phyloP scores from a whole-genome alignment of 2,113 vertebrate species.

The Okapia johnstoni region DNA sequence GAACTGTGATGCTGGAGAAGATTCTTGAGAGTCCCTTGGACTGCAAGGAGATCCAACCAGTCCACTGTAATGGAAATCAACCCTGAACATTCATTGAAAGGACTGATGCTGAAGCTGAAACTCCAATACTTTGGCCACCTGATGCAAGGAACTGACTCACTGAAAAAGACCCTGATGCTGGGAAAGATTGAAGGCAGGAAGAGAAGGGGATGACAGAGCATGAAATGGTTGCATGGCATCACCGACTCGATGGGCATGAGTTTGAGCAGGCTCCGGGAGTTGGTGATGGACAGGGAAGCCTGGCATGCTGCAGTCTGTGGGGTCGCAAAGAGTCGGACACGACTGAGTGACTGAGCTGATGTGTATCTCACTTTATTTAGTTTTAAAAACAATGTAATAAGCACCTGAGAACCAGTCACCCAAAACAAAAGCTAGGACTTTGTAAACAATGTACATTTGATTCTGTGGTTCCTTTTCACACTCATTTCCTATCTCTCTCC shows the following conservation, averaged over 20 bases:
- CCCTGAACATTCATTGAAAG: not conserved
- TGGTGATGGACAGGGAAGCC: too few species aligned
- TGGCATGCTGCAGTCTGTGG: too few species aligned
- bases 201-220: not conserved
- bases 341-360: not conserved
- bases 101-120: not conserved
- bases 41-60: not conserved
- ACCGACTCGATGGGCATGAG: not conserved
- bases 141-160: not conserved
- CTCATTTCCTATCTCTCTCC: not conserved
- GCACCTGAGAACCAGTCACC: not conserved
- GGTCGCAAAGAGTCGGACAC: too few species aligned
- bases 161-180: not conserved
- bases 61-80: not conserved
- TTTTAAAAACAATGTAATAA: not conserved
- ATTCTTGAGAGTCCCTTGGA: not conserved
- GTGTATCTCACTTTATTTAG: not conserved
- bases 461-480: not conserved
- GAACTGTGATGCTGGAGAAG: not conserved
- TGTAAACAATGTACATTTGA: not conserved
- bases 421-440: slow-evolving; percentile 5
- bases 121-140: not conserved
- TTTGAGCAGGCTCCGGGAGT: not conserved
- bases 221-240: not conserved
- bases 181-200: not conserved